phyloP scores from a whole-genome alignment of 30 jellyfish, hydroid and myxozoan genomes.

The Hydractinia echinata region DNA sequence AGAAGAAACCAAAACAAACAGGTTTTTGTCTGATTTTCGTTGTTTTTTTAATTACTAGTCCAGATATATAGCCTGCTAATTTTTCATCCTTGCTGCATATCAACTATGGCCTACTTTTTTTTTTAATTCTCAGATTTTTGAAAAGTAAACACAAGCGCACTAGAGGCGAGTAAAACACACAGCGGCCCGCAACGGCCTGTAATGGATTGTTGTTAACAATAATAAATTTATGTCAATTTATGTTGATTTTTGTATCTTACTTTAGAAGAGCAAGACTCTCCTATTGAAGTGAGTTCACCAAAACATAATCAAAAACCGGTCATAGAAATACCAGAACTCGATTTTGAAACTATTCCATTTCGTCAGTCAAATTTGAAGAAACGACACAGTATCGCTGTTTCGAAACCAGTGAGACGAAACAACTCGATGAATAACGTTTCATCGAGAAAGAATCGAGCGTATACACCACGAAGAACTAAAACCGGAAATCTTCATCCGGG shows the following conservation, averaged over 20 bases:
- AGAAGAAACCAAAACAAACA: background rate
- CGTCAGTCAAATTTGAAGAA: background rate
- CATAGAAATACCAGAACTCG: conserved; percentile 2
- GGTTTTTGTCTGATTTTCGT: background rate
- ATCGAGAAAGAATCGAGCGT: background rate
- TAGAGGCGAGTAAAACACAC: too few species aligned
- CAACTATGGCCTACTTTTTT: too few species aligned
- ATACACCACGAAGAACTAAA: background rate
- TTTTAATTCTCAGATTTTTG: too few species aligned
- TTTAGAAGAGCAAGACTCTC: background rate
- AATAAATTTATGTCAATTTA: too few species aligned
- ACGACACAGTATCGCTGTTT: conserved; percentile 31
- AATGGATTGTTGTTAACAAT: too few species aligned
- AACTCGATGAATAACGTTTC: background rate
- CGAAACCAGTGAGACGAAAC: conserved; percentile 12
- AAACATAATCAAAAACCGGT: background rate
- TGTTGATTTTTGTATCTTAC: too few species aligned
- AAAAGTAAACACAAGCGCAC: too few species aligned
- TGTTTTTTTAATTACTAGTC: background rate
- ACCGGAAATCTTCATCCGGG: background rate
- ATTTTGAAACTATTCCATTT: conserved; percentile 17
- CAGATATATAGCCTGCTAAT: too few species aligned
- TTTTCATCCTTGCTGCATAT: too few species aligned
- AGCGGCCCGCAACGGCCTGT: too few species aligned
- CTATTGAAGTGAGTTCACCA: conserved; percentile 30